These are phyloP conservation scores for Polydrusus pterygomalis DNA, from an alignment of 2,888 invertebrate genomes.

Conservation along the genomic window DNA sequence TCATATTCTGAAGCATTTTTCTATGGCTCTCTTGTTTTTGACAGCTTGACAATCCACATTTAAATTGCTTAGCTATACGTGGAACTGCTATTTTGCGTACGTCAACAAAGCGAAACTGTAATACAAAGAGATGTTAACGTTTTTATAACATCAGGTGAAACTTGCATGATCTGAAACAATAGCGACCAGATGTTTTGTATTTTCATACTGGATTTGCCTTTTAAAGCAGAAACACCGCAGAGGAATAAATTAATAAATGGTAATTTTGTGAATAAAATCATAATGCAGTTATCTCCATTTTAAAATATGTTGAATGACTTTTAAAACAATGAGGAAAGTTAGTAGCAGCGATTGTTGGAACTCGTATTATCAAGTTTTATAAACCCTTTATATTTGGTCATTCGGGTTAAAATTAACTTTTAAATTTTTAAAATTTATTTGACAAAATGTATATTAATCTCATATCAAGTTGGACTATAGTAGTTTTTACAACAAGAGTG, in stretches of 20 bases:
- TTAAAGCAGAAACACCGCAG: constrained; percentile 9
- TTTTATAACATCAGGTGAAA: constrained; percentile 25
- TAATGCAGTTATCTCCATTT: constrained; percentile 10
- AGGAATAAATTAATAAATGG: constrained; percentile 20
- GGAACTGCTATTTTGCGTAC: background rate
- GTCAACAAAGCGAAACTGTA: background rate
- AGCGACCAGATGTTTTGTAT: constrained; percentile 3
- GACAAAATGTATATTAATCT: too few species aligned
- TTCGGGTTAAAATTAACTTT: too few species aligned
- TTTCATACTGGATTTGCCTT: constrained; percentile 19
- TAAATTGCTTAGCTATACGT: background rate
- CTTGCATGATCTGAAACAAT: constrained; percentile 23
- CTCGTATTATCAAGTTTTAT: background rate
- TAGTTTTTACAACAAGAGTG: too few species aligned
- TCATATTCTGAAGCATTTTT: too few species aligned
- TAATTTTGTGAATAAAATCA: constrained; percentile 18
- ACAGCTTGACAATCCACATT: background rate
- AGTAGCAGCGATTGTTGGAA: background rate
- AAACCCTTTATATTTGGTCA: too few species aligned
- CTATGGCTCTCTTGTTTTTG: background rate
- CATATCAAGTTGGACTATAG: too few species aligned
- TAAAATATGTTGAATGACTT: constrained; percentile 11
- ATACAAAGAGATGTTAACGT: background rate
- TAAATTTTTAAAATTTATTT: too few species aligned
- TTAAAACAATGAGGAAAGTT: background rate